A percentile compares a stretch with the other conserved stretches of the same genome.
phyloP scores from a whole-genome alignment of 1,140 invertebrate genomes.

The Pachypeltis micranthus region DNA sequence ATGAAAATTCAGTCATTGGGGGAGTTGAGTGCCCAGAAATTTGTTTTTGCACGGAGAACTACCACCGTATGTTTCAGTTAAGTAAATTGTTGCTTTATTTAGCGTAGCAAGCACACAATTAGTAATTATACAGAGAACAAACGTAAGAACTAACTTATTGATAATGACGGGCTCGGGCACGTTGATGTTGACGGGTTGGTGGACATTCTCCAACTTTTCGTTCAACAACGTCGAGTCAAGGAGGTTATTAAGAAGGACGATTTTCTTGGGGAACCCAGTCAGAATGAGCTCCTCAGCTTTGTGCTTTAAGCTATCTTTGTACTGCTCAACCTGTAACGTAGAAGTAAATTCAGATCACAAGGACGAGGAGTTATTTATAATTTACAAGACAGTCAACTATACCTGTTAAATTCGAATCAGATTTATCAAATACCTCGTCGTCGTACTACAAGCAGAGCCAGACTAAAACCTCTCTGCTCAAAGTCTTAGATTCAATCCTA shows the following conservation, averaged over 20 bases:
- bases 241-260: conserved; percentile 72
- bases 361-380: neutral
- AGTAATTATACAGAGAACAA: conserved; percentile 7
- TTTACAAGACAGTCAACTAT: neutral
- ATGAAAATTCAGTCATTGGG: too few relatives aligned
- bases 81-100: too few relatives aligned
- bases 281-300: conserved; percentile 77
- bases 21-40: too few relatives aligned
- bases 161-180: conserved; percentile 63
- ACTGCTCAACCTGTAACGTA: conserved; percentile 62
- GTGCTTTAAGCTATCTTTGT: conserved; percentile 66
- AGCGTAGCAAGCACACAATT: too few relatives aligned
- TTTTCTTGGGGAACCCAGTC: conserved; percentile 80
- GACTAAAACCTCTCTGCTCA: neutral
- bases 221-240: conserved; percentile 67
- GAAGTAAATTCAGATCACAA: conserved; percentile 9
- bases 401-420: neutral
- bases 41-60: too few relatives aligned
- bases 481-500: too few relatives aligned
- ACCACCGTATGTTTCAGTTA: too few relatives aligned
- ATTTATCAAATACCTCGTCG: neutral
- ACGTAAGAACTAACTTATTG: conserved; percentile 36
- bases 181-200: conserved; percentile 75
- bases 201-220: conserved; percentile 59
- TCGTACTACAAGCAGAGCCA: neutral